These are phyloP conservation scores for Tursiops truncatus DNA, from an alignment of 2,113 vertebrate species.

Conservation along the genomic window DNA sequence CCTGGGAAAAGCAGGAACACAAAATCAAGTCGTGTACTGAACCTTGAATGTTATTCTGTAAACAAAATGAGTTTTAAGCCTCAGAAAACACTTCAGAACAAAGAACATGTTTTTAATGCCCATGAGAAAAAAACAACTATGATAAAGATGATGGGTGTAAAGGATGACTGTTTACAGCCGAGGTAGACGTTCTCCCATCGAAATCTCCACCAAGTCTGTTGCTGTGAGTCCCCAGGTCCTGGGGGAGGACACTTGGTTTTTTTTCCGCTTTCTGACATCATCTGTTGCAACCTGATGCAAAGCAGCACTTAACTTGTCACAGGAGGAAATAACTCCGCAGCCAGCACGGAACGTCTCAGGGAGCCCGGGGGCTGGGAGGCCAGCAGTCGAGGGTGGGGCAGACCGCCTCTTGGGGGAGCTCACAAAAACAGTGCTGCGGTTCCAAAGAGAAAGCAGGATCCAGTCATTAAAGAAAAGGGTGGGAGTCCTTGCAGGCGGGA, in stretches of 20 bases:
- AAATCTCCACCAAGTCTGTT: not conserved
- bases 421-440: not conserved
- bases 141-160: accelerated
- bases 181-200: not conserved
- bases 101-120: not conserved
- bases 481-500: not conserved
- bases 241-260: constrained; percentile 53
- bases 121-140: not conserved
- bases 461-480: not conserved
- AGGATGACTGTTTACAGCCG: not conserved
- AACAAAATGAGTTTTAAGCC: not conserved
- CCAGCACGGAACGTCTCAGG: not conserved
- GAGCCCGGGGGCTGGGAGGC: not conserved
- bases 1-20: not conserved
- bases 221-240: not conserved
- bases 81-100: not conserved
- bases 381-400: not conserved
- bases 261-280: constrained; percentile 70
- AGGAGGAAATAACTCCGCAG: constrained; percentile 20
- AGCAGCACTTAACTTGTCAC: constrained; percentile 44
- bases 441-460: constrained; percentile 19
- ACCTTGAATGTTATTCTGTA: not conserved
- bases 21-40: not conserved
- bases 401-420: not conserved
- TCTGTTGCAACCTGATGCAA: constrained; percentile 78